phyloP scores from a whole-genome alignment of 2,888 invertebrate genomes.

The Furcula furcula region DNA sequence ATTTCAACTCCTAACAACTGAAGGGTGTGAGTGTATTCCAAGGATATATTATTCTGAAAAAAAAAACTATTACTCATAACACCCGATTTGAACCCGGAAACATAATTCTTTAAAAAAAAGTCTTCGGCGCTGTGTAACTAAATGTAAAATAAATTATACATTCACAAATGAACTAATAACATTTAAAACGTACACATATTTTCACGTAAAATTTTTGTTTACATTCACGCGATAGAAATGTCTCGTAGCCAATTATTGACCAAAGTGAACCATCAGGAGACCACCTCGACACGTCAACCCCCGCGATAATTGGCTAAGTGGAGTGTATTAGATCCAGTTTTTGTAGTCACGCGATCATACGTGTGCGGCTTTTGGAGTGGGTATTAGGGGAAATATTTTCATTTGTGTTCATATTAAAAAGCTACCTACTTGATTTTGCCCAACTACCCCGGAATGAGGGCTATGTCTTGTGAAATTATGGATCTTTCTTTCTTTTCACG shows the following conservation, averaged over 20 bases:
- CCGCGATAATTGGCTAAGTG: constrained; percentile 69
- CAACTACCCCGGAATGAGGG: too few relatives aligned
- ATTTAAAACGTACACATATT: constrained; percentile 1
- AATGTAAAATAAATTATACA: background rate
- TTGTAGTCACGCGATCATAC: constrained; percentile 61
- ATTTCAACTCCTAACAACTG: too few relatives aligned
- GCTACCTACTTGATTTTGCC: too few relatives aligned
- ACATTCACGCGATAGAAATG: constrained; percentile 21
- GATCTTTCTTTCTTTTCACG: too few relatives aligned
- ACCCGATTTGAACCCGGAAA: too few relatives aligned
- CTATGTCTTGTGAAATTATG: too few relatives aligned
- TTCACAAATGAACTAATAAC: background rate
- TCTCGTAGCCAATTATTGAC: constrained; percentile 42
- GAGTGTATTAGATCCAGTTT: constrained; percentile 53
- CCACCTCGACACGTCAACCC: constrained; percentile 42
- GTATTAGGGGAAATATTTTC: constrained; percentile 1
- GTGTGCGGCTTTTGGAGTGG: constrained; percentile 7
- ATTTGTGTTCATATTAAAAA: background rate
- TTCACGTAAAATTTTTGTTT: constrained; percentile 6
- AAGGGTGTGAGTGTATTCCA: too few relatives aligned
- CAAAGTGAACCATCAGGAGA: constrained; percentile 64
- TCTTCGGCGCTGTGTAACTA: background rate
- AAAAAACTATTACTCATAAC: too few relatives aligned
- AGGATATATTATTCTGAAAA: too few relatives aligned
- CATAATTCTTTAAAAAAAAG: too few relatives aligned